phyloP scores from a whole-genome alignment of 2,888 invertebrate species.

The Melikaiella ostensackeni region DNA sequence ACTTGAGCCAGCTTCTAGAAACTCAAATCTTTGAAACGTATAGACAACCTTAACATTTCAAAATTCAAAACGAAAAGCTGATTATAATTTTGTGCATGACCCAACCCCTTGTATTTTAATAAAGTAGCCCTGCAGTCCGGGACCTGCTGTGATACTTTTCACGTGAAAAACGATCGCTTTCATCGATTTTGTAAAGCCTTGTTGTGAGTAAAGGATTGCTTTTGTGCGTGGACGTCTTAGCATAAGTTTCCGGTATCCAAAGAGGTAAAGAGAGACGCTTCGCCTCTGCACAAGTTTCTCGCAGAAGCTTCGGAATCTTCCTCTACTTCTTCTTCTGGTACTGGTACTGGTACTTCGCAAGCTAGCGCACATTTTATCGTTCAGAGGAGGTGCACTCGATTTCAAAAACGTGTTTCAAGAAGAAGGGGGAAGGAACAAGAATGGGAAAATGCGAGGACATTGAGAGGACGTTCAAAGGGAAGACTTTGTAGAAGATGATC shows the following conservation, averaged over 20 bases:
- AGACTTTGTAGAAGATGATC: slow-evolving; percentile 59
- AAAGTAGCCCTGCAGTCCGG: neutral
- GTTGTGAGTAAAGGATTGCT: neutral
- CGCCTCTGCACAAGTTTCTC: neutral
- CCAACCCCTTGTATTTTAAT: neutral
- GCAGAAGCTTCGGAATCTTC: slow-evolving; percentile 24
- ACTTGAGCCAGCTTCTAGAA: too few relatives aligned
- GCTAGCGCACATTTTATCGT: slow-evolving; percentile 20
- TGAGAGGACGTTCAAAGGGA: slow-evolving; percentile 52
- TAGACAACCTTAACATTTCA: too few relatives aligned
- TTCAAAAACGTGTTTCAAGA: slow-evolving; percentile 31
- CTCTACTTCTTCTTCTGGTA: neutral
- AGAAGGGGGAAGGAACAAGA: slow-evolving; percentile 4
- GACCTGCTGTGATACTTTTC: neutral
- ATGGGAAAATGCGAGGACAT: slow-evolving; percentile 39
- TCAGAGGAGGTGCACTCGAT: slow-evolving; percentile 17
- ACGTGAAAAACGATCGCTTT: neutral
- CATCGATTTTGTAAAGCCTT: neutral
- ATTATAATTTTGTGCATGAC: too few relatives aligned
- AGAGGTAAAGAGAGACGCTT: neutral
- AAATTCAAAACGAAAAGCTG: too few relatives aligned
- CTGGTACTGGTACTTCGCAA: neutral
- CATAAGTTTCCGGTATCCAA: slow-evolving; percentile 17
- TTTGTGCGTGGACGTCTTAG: neutral
- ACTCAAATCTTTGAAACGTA: too few relatives aligned